phyloP scores from a whole-genome alignment of 2,113 vertebrate genomes.

The Chauna torquata region DNA sequence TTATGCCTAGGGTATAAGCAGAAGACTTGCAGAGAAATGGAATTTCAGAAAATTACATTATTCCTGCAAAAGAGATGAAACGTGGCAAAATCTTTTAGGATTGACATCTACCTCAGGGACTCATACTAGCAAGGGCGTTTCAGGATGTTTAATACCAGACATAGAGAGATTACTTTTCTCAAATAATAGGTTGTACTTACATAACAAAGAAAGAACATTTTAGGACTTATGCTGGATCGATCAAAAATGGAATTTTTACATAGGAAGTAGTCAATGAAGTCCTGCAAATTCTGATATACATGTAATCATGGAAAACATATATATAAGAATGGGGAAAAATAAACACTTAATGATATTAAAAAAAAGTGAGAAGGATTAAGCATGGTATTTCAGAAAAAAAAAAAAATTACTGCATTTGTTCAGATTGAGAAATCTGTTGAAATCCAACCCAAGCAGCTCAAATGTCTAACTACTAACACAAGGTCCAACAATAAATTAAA shows the following conservation, averaged over 20 bases:
- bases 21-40: not conserved
- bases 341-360: not conserved
- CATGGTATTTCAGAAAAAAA: not conserved
- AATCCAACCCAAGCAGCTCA: not conserved
- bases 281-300: not conserved
- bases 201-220: not conserved
- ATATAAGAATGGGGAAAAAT: not conserved
- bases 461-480: not conserved
- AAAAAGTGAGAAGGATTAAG: not conserved
- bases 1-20: not conserved
- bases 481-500: not conserved
- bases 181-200: not conserved
- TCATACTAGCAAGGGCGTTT: not conserved
- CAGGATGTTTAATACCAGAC: not conserved
- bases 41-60: conserved; percentile 11
- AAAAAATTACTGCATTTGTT: too few relatives aligned
- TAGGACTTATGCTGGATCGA: not conserved
- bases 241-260: not conserved
- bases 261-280: not conserved
- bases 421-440: not conserved
- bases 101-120: not conserved
- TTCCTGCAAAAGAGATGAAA: not conserved
- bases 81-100: not conserved
- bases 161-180: not conserved
- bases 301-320: not conserved